Evolutionary conservation across 2,113 vertebrate species (phyloP).

Genomic region (Hiodon tergisus): DNA sequence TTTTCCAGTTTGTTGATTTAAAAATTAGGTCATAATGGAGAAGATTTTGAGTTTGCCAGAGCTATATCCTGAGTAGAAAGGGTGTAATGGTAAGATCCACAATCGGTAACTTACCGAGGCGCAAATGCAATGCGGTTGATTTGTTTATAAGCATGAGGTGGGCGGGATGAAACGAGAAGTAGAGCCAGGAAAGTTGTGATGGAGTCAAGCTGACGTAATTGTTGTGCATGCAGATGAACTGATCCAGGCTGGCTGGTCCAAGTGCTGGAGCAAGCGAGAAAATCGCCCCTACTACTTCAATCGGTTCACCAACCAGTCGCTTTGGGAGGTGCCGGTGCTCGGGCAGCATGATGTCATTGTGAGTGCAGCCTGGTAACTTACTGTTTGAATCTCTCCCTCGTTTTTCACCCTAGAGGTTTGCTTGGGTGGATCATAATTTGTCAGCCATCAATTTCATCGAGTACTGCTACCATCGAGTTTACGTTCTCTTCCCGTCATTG

Average conservation of each 20-base stretch:
- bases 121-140: not conserved
- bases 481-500: conserved; percentile 16
- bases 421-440: no score
- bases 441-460: not conserved
- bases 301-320: conserved; percentile 95
- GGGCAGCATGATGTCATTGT: conserved; percentile 97
- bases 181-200: not conserved
- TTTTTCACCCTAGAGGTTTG: not conserved
- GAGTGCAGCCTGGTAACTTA: conserved; percentile 48
- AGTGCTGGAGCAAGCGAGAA: conserved; percentile 97
- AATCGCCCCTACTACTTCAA: conserved; percentile 95
- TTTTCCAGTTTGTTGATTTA: no score
- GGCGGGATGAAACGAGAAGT: not conserved
- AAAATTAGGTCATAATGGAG: no score
- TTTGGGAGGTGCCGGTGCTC: conserved; percentile 95
- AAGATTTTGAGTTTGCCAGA: no score
- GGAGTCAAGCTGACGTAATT: not conserved
- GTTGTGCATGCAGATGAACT: conserved; percentile 75
- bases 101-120: no score
- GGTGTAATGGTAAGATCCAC: no score
- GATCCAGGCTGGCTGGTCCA: conserved; percentile 94
- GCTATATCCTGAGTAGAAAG: no score
- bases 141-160: no score
- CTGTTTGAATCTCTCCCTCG: not conserved
- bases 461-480: not conserved